These are phyloP conservation scores for Xenentodon cancila DNA, from an alignment of 2,797 vertebrate genomes.

Conservation along the genomic window DNA sequence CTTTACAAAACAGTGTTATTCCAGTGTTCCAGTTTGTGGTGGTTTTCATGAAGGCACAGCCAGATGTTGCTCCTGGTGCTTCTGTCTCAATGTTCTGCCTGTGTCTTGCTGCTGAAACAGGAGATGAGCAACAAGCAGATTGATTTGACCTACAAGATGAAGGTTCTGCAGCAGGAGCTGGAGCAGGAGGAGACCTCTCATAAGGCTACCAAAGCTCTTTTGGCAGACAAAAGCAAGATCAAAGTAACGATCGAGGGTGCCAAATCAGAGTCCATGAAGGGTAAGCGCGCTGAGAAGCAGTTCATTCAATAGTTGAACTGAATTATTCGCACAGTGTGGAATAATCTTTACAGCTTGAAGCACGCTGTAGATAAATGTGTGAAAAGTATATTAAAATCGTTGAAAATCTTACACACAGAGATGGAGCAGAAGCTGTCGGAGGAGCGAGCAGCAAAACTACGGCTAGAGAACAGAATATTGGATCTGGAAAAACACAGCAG, in stretches of 20 bases:
- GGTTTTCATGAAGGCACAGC: too few species aligned
- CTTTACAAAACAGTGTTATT: too few species aligned
- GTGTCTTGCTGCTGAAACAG: constrained; percentile 63
- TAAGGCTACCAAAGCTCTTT: constrained; percentile 91
- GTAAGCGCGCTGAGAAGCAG: constrained; percentile 64
- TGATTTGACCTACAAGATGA: constrained; percentile 97
- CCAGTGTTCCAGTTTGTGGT: too few species aligned
- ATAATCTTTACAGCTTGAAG: too few species aligned
- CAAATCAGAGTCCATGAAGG: constrained; percentile 97
- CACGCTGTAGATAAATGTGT: too few species aligned
- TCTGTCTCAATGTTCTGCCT: too few species aligned
- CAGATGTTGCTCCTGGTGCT: too few species aligned
- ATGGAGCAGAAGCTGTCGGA: constrained; percentile 95
- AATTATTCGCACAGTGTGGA: too few species aligned
- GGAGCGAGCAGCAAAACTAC: constrained; percentile 90
- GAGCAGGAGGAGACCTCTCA: constrained; percentile 96
- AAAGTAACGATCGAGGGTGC: constrained; percentile 97
- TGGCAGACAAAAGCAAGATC: constrained; percentile 98
- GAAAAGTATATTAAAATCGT: too few species aligned
- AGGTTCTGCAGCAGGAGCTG: constrained; percentile 94
- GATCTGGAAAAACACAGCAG: constrained; percentile 96
- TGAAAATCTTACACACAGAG: constrained; percentile 74
- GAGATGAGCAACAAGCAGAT: constrained; percentile 99
- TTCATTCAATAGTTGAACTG: neutral
- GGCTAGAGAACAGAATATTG: constrained; percentile 92